Percentiles rank a stretch among this genome's conserved stretches.
These are phyloP conservation scores for Brenthis ino DNA, from an alignment of 2,888 invertebrate genomes.

Conservation along the genomic window DNA sequence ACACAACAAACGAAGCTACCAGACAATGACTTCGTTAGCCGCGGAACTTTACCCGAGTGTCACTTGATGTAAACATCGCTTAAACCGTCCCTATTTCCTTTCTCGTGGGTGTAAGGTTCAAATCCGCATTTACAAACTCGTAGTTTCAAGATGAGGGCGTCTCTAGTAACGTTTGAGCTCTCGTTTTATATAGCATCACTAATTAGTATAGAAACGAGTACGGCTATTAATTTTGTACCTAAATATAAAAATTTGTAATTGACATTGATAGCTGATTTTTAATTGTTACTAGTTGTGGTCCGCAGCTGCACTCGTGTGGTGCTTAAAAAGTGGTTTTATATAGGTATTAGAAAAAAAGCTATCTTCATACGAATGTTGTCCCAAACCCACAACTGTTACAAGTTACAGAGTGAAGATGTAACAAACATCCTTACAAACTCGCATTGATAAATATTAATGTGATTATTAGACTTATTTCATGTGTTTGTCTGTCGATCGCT, in stretches of 20 bases:
- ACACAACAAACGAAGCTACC: constrained; percentile 41
- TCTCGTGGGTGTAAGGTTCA: constrained; percentile 19
- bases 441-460: no score
- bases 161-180: constrained; percentile 22
- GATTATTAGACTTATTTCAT: no score
- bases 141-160: constrained; percentile 33
- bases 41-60: constrained; percentile 64
- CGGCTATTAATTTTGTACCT: background rate
- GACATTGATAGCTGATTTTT: background rate
- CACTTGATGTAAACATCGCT: constrained; percentile 43
- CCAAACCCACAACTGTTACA: no score
- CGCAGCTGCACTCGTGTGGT: no score
- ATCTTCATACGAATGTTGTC: no score
- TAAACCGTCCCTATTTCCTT: constrained; percentile 11
- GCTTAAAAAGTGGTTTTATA: no score
- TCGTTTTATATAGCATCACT: constrained; percentile 20
- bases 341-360: no score
- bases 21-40: constrained; percentile 77
- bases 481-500: no score
- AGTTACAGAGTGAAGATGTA: no score
- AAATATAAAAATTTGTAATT: background rate
- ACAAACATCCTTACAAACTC: no score
- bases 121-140: constrained; percentile 10
- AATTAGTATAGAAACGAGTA: constrained; percentile 15
- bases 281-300: background rate